Base-by-base conservation (phyloP, 2,888 invertebrate species). In the Macrophya annulata region DNA sequence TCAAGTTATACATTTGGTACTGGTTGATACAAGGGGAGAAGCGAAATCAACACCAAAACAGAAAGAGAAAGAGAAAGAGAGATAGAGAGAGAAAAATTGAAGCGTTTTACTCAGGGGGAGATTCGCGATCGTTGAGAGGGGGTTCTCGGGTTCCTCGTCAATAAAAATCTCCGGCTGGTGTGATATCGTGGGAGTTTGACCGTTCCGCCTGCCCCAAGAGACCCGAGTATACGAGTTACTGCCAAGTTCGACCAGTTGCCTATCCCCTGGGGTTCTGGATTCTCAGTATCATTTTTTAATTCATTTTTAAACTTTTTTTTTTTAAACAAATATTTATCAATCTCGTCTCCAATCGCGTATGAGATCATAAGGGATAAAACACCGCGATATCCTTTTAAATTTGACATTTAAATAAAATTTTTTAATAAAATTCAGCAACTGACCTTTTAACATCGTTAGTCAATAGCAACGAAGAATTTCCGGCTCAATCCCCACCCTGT, bases 161-260 rank as follows among this genome's bases (percentile, higher is more conserved):
- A 81, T 51, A 81, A 21, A 81, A 81, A 40, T 40, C 59, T 21
- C 40, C 81, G 17, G 10, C 10, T 71, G 51, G 31, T 45, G 51
- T 17, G 77, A 48, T 51, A 51, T 55, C 83, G 83, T 83, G 83
- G n/a, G 68, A 83, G 21, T 83, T 48, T 65, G 17, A 45, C 43
- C 25, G 68, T 62, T 55, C 48, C 17, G 51, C 65, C 37, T 71
- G 74, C 84, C 86, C 86, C 84, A 83, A 48, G 86, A 85, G 86
- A 86, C 86, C 65, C 68, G 77, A 62, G 72, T 43, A 84, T 79
- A 48, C 68, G 81, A 21, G 65, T 37, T 85, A 72, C 84, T 85
- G 87, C 85, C 85, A 85, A 88, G 93, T 91, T 89, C 68, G 88
- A 87, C 92, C 89, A 92, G 93, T 93, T 93, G 92, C 93, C 92